These are phyloP conservation scores for Cerceris ruficornis DNA, from an alignment of 2,888 invertebrate genomes.

Conservation along the genomic window DNA sequence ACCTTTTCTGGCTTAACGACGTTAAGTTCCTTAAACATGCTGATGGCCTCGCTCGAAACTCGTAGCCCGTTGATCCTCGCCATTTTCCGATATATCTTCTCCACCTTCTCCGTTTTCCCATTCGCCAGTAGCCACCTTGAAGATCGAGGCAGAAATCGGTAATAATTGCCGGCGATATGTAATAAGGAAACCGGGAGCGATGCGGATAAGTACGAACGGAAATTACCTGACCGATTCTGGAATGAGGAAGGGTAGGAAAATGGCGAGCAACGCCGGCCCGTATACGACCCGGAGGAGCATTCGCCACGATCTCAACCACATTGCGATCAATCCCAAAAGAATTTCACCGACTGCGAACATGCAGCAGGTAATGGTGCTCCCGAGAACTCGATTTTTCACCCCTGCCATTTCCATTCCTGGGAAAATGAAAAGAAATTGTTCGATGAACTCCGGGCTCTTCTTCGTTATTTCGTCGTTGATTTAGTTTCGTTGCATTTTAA, in stretches of 20 bases:
- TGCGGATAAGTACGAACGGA: not conserved
- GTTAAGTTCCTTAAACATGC: slow-evolving; percentile 77
- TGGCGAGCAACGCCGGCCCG: slow-evolving; percentile 86
- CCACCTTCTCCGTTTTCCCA: slow-evolving; percentile 84
- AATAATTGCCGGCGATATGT: not conserved
- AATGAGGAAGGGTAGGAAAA: slow-evolving; percentile 86
- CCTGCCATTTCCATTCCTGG: slow-evolving; percentile 90
- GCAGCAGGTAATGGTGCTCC: slow-evolving; percentile 87
- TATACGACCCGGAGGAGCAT: slow-evolving; percentile 86
- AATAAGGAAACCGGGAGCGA: slow-evolving; percentile 14
- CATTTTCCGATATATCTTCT: slow-evolving; percentile 84
- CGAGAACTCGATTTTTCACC: slow-evolving; percentile 87
- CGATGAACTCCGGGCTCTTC: slow-evolving; percentile 4
- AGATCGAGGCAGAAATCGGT: slow-evolving; percentile 8
- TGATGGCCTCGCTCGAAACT: slow-evolving; percentile 83
- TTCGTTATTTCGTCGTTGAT: not conserved
- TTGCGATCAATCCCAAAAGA: slow-evolving; percentile 86
- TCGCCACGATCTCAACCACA: slow-evolving; percentile 87
- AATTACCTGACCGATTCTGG: slow-evolving; percentile 86
- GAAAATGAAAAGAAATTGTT: slow-evolving; percentile 63
- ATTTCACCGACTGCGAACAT: slow-evolving; percentile 89
- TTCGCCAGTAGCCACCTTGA: slow-evolving; percentile 88
- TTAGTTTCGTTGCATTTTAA: not conserved
- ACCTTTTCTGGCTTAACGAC: slow-evolving; percentile 53
- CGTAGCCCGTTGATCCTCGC: slow-evolving; percentile 85